These are phyloP conservation scores for Nothoprocta perdicaria DNA, from an alignment of 2,113 vertebrate genomes.

Conservation along the genomic window DNA sequence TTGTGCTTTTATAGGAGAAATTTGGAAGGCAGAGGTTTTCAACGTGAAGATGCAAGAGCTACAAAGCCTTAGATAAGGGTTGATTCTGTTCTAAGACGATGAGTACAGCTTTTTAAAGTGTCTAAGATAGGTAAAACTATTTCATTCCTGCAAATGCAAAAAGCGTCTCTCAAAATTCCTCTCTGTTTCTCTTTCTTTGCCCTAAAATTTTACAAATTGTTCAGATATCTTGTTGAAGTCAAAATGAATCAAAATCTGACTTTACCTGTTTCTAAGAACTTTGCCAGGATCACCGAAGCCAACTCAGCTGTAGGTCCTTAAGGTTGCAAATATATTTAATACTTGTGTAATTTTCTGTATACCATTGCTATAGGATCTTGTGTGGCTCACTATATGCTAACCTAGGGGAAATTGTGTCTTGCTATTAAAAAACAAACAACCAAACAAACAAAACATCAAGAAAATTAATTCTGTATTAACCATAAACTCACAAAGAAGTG, in stretches of 20 bases:
- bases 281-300: neutral
- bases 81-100: neutral
- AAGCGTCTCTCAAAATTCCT: neutral
- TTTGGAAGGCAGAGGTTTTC: neutral
- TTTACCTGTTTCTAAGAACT: neutral
- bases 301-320: neutral
- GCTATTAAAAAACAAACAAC: neutral
- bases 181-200: neutral
- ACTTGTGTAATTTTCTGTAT: neutral
- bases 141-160: neutral
- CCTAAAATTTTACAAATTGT: neutral
- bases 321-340: neutral
- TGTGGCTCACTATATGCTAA: neutral
- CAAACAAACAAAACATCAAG: fast-evolving
- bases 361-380: neutral
- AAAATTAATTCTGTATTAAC: neutral
- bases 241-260: neutral
- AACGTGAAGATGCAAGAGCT: neutral
- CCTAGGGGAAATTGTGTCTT: neutral
- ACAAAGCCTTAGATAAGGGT: neutral
- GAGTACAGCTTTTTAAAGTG: neutral
- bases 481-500: neutral
- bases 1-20: neutral
- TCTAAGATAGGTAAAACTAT: neutral
- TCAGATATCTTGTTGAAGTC: neutral